Conservation (phyloP, 2,888 invertebrate genomes). For the Anthrax anthrax region DNA sequence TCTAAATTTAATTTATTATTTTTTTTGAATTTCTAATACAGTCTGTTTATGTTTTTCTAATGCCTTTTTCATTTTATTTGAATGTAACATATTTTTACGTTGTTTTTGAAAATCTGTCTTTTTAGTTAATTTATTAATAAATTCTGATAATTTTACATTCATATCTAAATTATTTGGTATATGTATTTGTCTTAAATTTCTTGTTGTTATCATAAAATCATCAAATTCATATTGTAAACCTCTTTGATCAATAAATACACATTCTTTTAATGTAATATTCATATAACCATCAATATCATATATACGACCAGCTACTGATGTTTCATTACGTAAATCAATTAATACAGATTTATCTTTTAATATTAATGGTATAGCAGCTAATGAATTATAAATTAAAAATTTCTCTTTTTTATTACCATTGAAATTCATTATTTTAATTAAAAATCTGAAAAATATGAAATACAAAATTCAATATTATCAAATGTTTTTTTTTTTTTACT, state of each 20-base stretch:
- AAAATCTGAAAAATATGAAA: no score
- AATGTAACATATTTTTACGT: constrained; percentile 14
- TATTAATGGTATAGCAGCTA: constrained; percentile 24
- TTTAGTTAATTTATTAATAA: constrained; percentile 14
- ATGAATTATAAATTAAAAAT: constrained; percentile 24
- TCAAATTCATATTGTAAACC: constrained; percentile 27
- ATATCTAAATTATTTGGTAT: constrained; percentile 23
- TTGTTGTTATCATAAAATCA: constrained; percentile 25
- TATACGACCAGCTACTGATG: constrained; percentile 28
- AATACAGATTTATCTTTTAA: constrained; percentile 24
- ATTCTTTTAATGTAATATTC: constrained; percentile 25
- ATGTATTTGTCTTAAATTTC: constrained; percentile 28
- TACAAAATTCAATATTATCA: no score
- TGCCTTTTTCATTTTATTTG: constrained; percentile 24
- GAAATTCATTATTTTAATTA: neutral
- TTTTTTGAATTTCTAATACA: constrained; percentile 18
- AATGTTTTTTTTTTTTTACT: no score
- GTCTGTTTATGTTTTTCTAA: constrained; percentile 22
- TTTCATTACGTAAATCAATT: constrained; percentile 29
- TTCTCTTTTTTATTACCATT: constrained; percentile 18
- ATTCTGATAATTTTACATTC: constrained; percentile 15
- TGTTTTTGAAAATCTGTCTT: neutral
- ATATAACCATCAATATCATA: constrained; percentile 27
- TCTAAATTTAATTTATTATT: constrained; percentile 10
- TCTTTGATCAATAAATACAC: constrained; percentile 28